phyloP scores from a whole-genome alignment of 2,113 vertebrate genomes.

The Lichenostomus cassidix region DNA sequence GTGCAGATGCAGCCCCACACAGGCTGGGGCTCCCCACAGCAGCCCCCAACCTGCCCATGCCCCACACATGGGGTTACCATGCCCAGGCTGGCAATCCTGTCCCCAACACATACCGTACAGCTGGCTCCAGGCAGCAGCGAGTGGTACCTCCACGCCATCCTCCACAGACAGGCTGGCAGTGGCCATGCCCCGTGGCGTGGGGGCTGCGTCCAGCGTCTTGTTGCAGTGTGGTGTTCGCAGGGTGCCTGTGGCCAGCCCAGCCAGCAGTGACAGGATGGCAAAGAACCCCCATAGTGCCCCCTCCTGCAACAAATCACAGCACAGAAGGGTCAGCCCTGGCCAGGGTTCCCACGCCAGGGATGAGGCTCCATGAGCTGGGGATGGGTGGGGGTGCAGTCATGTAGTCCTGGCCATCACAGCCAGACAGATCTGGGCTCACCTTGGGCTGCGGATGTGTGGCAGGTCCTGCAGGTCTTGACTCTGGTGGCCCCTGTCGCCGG shows the following conservation, averaged over 20 bases:
- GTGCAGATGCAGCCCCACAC: not conserved
- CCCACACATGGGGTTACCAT: rapidly evolving
- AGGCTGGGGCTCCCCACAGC: not conserved
- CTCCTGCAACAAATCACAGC: constrained; percentile 32
- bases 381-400: rapidly evolving
- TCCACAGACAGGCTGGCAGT: not conserved
- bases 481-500: constrained; percentile 21
- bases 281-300: constrained; percentile 54
- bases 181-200: not conserved
- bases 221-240: constrained; percentile 11
- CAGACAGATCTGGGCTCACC: constrained; percentile 47
- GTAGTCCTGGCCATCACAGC: rapidly evolving
- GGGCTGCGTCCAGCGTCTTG: not conserved
- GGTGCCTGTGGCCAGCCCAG: constrained; percentile 30
- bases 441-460: not conserved
- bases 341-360: not conserved
- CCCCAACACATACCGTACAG: not conserved
- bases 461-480: constrained; percentile 38
- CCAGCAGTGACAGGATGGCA: constrained; percentile 58
- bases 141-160: not conserved
- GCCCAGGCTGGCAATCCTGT: not conserved
- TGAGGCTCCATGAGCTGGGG: not conserved
- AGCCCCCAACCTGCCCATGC: not conserved
- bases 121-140: not conserved
- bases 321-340: rapidly evolving